Evolutionary conservation across 2,113 vertebrate genomes (phyloP), one percentile per base, ranked within the genome.

Genomic region (Cygnus buccinator): DNA sequence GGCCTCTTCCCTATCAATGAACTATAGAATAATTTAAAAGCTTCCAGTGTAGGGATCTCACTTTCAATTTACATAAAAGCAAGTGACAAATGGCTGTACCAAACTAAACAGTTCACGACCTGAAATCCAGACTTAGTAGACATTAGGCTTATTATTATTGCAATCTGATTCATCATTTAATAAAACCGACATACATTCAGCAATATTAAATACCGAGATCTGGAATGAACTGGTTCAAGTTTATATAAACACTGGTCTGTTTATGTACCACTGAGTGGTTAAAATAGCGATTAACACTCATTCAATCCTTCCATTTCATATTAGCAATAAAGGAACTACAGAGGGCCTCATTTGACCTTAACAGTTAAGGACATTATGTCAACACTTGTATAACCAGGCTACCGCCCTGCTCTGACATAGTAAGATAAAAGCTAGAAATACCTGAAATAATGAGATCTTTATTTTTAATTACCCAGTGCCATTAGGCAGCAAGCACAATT

Each of bases 381-480:
- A 96, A 92, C 48, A 88, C 88, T 86, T 84, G 79, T 84, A 61
- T 43, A 90, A 87, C 67, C 90, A 89, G 81, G 61, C 55, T 63
- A 59, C n/a, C 57, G 57, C 61, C 83, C 73, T 86, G 59, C 65
- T 84, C 85, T 92, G 61, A 68, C 39, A 92, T 52, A 74, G n/a
- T 63, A 94, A 90, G 48, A 90, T 57, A 95, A 93, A 94, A 93
- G 55, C 35, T 46, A 80, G 26, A 89, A 92, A 76, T 57, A 93
- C 39, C 76, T 90, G 83, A 93, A 96, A 90, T 90, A 95, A 87
- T 37, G 54, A 91, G 61, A 95, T 81, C 76, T 90, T 91, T 75
- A 82, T 61, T 95, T 89, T 92, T 90, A 88, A 95, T 96, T 78
- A 93, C 4, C 22, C 33, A 31, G 21, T 90, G 85, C 55, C 85